These are phyloP conservation scores for Dryas iulia DNA, from an alignment of 1,140 invertebrate genomes.

Conservation along the genomic window DNA sequence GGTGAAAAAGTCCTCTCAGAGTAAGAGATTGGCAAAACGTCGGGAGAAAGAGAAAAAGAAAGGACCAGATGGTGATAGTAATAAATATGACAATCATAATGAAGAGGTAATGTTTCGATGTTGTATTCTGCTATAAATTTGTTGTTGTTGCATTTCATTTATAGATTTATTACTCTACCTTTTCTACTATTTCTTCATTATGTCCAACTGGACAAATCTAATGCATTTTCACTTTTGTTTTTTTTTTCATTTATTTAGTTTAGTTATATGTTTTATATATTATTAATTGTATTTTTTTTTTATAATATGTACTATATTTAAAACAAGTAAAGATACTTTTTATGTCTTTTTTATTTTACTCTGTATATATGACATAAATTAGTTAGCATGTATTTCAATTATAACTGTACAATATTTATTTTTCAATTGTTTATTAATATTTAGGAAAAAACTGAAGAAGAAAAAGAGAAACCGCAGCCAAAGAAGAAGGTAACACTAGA, in stretches of 20 bases:
- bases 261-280: too few species aligned
- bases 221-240: too few species aligned
- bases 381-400: too few species aligned
- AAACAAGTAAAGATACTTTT: too few species aligned
- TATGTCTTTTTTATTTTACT: too few species aligned
- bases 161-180: background rate
- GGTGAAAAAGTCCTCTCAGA: constrained; percentile 96
- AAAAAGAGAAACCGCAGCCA: constrained; percentile 44
- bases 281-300: too few species aligned
- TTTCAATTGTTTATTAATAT: constrained; percentile 18
- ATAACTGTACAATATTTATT: background rate
- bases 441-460: constrained; percentile 48
- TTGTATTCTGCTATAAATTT: background rate
- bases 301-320: too few species aligned
- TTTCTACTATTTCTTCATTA: too few species aligned
- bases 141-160: too few species aligned
- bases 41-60: constrained; percentile 87
- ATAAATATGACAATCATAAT: constrained; percentile 64
- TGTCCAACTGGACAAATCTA: too few species aligned
- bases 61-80: constrained; percentile 59
- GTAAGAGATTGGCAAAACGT: constrained; percentile 93
- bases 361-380: too few species aligned
- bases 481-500: constrained; percentile 69
- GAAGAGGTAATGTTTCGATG: constrained; percentile 49
- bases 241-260: too few species aligned